Base-by-base conservation (phyloP, 1,140 invertebrate genomes). In the Psilanteris sp. region DNA sequence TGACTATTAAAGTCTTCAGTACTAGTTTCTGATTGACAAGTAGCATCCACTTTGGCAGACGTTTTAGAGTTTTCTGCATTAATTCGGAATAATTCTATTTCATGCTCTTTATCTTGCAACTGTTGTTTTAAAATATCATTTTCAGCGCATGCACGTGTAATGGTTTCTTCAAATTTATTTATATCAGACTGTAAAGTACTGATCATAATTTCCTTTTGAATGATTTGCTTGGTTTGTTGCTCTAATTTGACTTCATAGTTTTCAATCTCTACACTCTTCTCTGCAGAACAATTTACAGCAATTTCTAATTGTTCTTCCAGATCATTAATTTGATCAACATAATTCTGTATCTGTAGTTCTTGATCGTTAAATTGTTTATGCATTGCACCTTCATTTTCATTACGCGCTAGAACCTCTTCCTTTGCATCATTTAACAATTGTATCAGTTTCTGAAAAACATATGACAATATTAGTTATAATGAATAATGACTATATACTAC, bases 381-480 rank as follows among this genome's bases (percentile, higher is more conserved):
- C 46, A 82, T 78, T 6, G 76, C 37, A 8, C 41, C 31, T 15
- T 77, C 46, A 18, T 85, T 67, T 15, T 64, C 46, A 0, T 50
- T 80, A 7, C 84, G 73, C 0, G 18, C 10, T 13, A 87, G 80
- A 16, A 82, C 87, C 8, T 88, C 87, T 26, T 83, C 62, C 64
- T 87, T 86, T 0, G 87, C 87, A 52, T 87, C 84, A 48, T 88
- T 83, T 3, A 88, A 66, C 18, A 86, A 77, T 4, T 73, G 15
- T 77, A 83, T 88, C 0, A 87, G 41, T 26, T 81, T 83, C 81
- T 87, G 39, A 37, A 76, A 80, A 37, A 64, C n/a, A n/a, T n/a
- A n/a, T n/a, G n/a, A n/a, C n/a, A n/a, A n/a, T n/a, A n/a, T n/a
- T n/a, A n/a, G n/a, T n/a, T n/a, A n/a, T n/a, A n/a, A n/a, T n/a